A percentile compares a stretch with the other conserved stretches of the same genome.
These are phyloP conservation scores for Agrotis puta DNA, from an alignment of 2,888 invertebrate species.

Conservation along the genomic window DNA sequence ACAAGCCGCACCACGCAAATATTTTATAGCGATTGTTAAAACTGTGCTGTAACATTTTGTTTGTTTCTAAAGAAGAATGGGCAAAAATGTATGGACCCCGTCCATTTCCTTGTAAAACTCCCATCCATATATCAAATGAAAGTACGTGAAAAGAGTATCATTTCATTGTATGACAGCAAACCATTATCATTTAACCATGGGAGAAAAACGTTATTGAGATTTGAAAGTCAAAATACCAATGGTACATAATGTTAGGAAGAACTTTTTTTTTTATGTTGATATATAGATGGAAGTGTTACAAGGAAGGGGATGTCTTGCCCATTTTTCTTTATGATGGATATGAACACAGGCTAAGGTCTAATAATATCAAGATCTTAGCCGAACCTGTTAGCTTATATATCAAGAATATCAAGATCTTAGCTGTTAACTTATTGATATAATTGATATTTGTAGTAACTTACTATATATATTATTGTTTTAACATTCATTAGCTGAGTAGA, in stretches of 20 bases:
- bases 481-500: slow-evolving; percentile 44
- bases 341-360: slow-evolving; percentile 39
- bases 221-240: too few species aligned
- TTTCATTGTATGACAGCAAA: too few species aligned
- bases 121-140: too few species aligned
- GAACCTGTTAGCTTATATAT: slow-evolving; percentile 57
- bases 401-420: slow-evolving; percentile 39
- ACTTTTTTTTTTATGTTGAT: too few species aligned
- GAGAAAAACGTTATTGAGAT: too few species aligned
- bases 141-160: too few species aligned
- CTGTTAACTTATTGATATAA: slow-evolving; percentile 48
- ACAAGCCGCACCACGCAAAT: neutral
- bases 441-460: slow-evolving; percentile 61
- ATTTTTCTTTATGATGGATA: slow-evolving; percentile 38
- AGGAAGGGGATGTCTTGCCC: too few species aligned
- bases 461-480: slow-evolving; percentile 59
- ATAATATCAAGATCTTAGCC: slow-evolving; percentile 41
- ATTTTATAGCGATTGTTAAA: slow-evolving; percentile 15
- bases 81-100: too few species aligned
- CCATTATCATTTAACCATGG: too few species aligned
- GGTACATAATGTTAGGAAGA: too few species aligned
- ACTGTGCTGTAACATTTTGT: slow-evolving; percentile 31
- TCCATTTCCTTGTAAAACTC: too few species aligned
- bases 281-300: too few species aligned
- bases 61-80: slow-evolving; percentile 17